A percentile compares a stretch with the other conserved stretches of the same genome.
Conservation (phyloP, 2,888 invertebrate species). For the Pogonocherus hispidulus region DNA sequence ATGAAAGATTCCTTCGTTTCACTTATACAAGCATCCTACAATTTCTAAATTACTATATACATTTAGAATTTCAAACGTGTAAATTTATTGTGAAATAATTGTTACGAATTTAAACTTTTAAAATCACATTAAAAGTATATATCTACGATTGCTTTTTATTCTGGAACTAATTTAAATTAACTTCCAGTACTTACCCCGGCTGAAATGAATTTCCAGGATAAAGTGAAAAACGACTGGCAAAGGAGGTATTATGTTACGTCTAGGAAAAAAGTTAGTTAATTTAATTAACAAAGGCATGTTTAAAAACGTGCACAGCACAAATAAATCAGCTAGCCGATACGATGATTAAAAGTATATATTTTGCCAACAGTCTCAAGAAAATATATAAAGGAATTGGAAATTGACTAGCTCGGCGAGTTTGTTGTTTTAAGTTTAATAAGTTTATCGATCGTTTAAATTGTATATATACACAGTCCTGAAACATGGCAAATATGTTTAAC, state of each 20-base stretch:
- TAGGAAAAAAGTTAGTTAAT: slow-evolving; percentile 47
- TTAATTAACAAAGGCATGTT: slow-evolving; percentile 48
- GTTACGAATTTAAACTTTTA: not conserved
- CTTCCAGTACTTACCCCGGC: slow-evolving; percentile 4
- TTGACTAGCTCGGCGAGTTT: slow-evolving; percentile 46
- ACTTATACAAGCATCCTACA: too few species aligned
- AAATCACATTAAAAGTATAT: slow-evolving; percentile 5
- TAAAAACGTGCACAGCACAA: slow-evolving; percentile 48
- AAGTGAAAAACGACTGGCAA: slow-evolving; percentile 35
- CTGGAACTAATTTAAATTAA: slow-evolving; percentile 5
- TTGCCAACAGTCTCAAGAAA: slow-evolving; percentile 39
- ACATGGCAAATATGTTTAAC: slow-evolving; percentile 53
- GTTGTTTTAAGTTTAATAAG: slow-evolving; percentile 55
- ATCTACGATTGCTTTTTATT: not conserved
- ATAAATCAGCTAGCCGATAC: slow-evolving; percentile 42
- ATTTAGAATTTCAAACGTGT: not conserved
- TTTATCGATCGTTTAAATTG: slow-evolving; percentile 54
- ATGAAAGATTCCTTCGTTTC: too few species aligned
- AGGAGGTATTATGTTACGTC: slow-evolving; percentile 45
- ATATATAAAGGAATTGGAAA: slow-evolving; percentile 42
- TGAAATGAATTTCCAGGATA: slow-evolving; percentile 23
- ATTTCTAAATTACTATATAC: too few species aligned
- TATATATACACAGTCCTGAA: slow-evolving; percentile 52
- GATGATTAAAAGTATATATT: slow-evolving; percentile 48
- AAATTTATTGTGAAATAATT: not conserved